Base-by-base conservation (phyloP, 2,113 vertebrate genomes). In the Pterocles gutturalis region DNA sequence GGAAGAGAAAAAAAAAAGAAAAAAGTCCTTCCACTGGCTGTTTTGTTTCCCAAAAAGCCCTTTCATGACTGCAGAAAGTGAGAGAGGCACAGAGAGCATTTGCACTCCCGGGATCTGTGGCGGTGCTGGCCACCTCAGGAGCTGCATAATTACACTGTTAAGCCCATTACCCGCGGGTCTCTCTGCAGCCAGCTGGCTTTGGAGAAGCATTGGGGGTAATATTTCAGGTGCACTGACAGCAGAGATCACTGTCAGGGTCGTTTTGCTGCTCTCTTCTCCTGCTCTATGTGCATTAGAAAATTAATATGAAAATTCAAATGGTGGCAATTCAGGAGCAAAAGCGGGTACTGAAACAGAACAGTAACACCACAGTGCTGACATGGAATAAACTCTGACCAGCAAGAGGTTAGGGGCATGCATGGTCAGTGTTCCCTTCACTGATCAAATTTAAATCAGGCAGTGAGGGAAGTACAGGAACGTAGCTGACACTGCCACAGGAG, bases 101-200 rank as follows among this genome's bases (percentile, higher is more conserved):
- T 49, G 22, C 21, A 17, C 14, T 58, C 53, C 33, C 24, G 36
- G 57, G 83, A 85, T 38, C 29, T 84, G 25, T 1, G 7, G 34
- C 60, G 69, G 26, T 15, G 28, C 69, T 33, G 85, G 55, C 51
- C 48, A 51, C 57, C 43, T 66, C 61, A 45, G 53, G 43, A 92
- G 21, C 43, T 88, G 89, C 53, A 54, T 90, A 36, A 85, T 79
- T 54, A 46, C 7, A 25, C 33, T 1, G 3, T 34, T 48, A 81
- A 73, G 7, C n/a, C 45, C 19, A 13, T 34, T 69, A 4, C 3
- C 58, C 12, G 10, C 0, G 0, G n/a, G 38, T 41, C 11, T n/a
- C 22, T 67, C 31, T n/a, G 71, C 62, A 64, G 80, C 62, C 75
- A 65, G 48, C 13, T 45, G 53, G 46, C 11, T 7, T 29, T 46